Percentiles rank a stretch among this genome's conserved stretches.
These are phyloP conservation scores for Drosophila diplacantha DNA, from an alignment of 2,888 invertebrate genomes.

Conservation along the genomic window DNA sequence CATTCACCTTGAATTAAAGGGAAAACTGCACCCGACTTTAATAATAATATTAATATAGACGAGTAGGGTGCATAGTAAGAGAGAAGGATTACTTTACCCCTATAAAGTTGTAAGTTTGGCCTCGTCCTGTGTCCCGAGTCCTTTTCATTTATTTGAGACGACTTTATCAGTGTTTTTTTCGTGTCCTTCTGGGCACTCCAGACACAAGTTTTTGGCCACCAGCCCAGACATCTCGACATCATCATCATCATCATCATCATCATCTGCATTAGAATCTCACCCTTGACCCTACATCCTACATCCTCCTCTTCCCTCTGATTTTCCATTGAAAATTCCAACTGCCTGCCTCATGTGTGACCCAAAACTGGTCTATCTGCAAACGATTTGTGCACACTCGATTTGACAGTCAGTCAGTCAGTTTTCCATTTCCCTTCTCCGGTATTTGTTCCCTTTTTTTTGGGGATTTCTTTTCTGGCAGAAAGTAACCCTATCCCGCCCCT, in stretches of 20 bases:
- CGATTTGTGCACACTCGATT: constrained; percentile 57
- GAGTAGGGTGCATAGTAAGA: background rate
- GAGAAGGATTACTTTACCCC: background rate
- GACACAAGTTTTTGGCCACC: constrained; percentile 26
- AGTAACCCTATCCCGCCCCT: constrained; percentile 6
- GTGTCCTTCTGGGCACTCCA: constrained; percentile 10
- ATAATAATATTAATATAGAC: background rate
- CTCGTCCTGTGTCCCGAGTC: background rate
- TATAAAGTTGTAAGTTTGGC: background rate
- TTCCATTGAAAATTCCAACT: constrained; percentile 2
- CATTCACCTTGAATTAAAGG: constrained; percentile 30
- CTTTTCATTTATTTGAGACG: constrained; percentile 20
- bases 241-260: constrained; percentile 10
- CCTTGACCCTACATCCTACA: constrained; percentile 17
- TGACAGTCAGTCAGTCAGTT: constrained; percentile 46
- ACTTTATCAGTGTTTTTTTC: constrained; percentile 19
- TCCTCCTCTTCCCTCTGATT: background rate
- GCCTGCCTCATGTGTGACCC: constrained; percentile 18
- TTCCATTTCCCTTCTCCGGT: background rate
- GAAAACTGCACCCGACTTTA: background rate
- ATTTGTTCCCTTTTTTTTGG: background rate
- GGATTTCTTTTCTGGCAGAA: too few relatives aligned
- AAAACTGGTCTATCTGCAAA: constrained; percentile 44
- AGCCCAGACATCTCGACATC: constrained; percentile 36
- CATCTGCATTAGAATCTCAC: constrained; percentile 19